Conservation (phyloP, 2,113 vertebrate species). For the Vidua macroura region DNA sequence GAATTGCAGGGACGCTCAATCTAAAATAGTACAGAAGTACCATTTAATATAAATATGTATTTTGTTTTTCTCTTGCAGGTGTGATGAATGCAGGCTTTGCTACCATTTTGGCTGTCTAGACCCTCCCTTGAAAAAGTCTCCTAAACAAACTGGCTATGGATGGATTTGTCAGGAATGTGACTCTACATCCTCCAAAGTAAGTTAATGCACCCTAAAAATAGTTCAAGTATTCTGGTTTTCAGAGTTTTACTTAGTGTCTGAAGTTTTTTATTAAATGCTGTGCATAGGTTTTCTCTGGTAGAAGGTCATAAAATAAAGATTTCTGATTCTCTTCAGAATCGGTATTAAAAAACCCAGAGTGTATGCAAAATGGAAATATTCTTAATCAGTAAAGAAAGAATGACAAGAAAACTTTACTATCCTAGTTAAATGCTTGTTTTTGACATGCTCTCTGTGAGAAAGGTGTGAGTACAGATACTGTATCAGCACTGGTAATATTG, state of each 20-base stretch:
- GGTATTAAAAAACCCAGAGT: background rate
- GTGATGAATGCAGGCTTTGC: constrained; percentile 94
- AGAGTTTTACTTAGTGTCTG: background rate
- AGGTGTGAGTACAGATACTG: background rate
- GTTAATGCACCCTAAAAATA: constrained; percentile 28
- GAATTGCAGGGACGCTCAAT: background rate
- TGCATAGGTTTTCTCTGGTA: background rate
- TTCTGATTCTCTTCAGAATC: background rate
- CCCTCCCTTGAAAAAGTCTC: constrained; percentile 98
- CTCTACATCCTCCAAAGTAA: constrained; percentile 95
- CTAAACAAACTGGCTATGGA: constrained; percentile 96
- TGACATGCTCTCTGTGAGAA: background rate
- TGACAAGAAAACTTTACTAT: background rate
- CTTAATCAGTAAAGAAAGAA: background rate
- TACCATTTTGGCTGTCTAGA: constrained; percentile 98
- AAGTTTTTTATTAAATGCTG: background rate
- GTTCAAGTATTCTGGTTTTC: background rate
- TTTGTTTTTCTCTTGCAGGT: constrained; percentile 77
- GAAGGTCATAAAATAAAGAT: background rate
- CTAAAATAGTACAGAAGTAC: constrained; percentile 14
- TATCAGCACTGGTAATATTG: background rate
- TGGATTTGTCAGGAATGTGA: constrained; percentile 99
- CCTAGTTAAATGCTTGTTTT: background rate
- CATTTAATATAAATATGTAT: background rate
- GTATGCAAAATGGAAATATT: background rate